phyloP scores from a whole-genome alignment of 2,888 invertebrate species.

The Athalia circularis region DNA sequence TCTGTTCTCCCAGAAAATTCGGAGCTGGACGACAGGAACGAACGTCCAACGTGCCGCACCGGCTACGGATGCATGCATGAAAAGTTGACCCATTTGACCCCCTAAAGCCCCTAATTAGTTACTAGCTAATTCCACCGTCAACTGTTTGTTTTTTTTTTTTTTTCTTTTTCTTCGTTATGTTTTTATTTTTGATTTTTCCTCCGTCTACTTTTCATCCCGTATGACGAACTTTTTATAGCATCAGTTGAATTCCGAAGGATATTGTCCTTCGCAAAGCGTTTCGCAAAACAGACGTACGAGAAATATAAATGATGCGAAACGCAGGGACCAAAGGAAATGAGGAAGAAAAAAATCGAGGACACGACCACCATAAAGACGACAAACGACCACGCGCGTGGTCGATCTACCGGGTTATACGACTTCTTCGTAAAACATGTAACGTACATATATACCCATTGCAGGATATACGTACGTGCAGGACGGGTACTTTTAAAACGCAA shows the following conservation, averaged over 20 bases:
- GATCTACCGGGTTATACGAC: constrained; percentile 5
- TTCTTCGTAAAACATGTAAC: constrained; percentile 33
- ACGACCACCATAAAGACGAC: constrained; percentile 19
- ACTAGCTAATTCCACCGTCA: not conserved
- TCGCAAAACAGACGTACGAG: no score
- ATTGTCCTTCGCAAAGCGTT: no score
- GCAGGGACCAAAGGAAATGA: not conserved
- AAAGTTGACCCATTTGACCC: constrained; percentile 5
- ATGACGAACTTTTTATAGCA: no score
- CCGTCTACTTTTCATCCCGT: no score
- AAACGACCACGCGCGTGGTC: constrained; percentile 13
- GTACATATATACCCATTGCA: constrained; percentile 4
- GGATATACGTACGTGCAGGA: not conserved
- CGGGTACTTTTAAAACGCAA: constrained; percentile 22
- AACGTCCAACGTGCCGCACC: not conserved
- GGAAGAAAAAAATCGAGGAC: not conserved
- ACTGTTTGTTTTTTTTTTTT: not conserved
- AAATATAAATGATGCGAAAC: no score
- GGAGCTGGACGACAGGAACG: not conserved
- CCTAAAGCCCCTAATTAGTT: constrained; percentile 19
- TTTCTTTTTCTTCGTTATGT: no score
- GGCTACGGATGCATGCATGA: not conserved
- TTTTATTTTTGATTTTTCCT: not conserved
- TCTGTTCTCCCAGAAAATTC: constrained; percentile 33
- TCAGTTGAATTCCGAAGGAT: no score